Evolutionary conservation across 1,140 invertebrate genomes (phyloP).

Genomic region (Procambarus virginalis): DNA sequence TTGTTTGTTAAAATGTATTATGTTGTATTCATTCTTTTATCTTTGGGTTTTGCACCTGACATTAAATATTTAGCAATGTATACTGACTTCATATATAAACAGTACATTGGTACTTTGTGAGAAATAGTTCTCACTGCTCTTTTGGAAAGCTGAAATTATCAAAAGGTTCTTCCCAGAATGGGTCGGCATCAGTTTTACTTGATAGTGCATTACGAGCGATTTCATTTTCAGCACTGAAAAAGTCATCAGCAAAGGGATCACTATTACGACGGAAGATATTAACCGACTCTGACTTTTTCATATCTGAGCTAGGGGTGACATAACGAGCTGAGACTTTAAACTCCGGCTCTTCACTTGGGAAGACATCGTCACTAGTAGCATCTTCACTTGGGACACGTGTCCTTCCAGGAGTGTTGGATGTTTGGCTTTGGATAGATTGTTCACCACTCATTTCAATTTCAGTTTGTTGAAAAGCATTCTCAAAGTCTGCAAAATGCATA

Average conservation of each 20-base stretch:
- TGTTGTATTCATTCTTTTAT: not conserved
- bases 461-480: conserved; percentile 64
- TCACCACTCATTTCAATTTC: conserved; percentile 10
- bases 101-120: not conserved
- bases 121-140: conserved; percentile 27
- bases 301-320: conserved; percentile 72
- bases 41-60: not conserved
- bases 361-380: conserved; percentile 55
- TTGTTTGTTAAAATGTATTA: not conserved
- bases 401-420: conserved; percentile 8
- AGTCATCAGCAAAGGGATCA: conserved; percentile 90
- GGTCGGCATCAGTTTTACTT: conserved; percentile 31
- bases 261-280: conserved; percentile 87
- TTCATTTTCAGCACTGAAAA: conserved; percentile 77
- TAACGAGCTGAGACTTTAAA: conserved; percentile 67
- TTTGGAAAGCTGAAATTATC: conserved; percentile 59
- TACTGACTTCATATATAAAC: not conserved
- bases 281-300: conserved; percentile 89
- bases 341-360: conserved; percentile 64
- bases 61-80: not conserved
- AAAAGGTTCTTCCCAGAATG: conserved; percentile 63
- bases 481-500: conserved; percentile 65
- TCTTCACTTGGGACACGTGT: conserved; percentile 24
- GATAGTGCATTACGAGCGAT: not conserved
- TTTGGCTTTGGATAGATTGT: not conserved